A percentile compares a stretch with the other conserved stretches of the same genome.
phyloP scores from a whole-genome alignment of 2,797 vertebrate genomes.

The Pipistrellus pipistrellus region DNA sequence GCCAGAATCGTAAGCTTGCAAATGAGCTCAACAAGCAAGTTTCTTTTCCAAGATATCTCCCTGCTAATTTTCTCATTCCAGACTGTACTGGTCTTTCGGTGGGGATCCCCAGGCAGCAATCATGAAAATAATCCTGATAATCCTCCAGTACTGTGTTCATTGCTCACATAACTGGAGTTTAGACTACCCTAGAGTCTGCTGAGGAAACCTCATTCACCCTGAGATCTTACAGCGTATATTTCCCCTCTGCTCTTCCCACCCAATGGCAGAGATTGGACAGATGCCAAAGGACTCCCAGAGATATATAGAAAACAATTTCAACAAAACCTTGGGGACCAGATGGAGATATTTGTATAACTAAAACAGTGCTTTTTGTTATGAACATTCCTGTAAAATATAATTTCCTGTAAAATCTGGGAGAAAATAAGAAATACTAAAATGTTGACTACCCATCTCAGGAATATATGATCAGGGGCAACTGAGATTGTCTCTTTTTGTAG shows the following conservation, averaged over 20 bases:
- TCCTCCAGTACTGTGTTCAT: neutral
- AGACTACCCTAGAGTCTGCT: neutral
- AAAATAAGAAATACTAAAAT: neutral
- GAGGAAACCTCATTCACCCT: neutral
- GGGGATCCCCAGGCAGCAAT: neutral
- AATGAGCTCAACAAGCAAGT: neutral
- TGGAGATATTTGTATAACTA: neutral
- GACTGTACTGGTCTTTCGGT: neutral
- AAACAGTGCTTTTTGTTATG: neutral
- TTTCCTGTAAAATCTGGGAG: neutral
- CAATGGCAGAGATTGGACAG: neutral
- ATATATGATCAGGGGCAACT: neutral
- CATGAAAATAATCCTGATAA: neutral
- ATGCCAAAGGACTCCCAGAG: neutral
- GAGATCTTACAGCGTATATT: neutral
- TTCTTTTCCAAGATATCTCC: slow-evolving; percentile 26
- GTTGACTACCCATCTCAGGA: neutral
- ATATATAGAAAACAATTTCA: neutral
- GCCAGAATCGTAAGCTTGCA: neutral
- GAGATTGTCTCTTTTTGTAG: neutral
- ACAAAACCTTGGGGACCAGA: neutral
- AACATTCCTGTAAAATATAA: neutral
- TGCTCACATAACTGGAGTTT: neutral
- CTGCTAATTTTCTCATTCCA: neutral
- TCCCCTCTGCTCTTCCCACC: neutral